These are phyloP conservation scores for Alauda arvensis DNA, from an alignment of 2,797 vertebrate species.

Conservation along the genomic window DNA sequence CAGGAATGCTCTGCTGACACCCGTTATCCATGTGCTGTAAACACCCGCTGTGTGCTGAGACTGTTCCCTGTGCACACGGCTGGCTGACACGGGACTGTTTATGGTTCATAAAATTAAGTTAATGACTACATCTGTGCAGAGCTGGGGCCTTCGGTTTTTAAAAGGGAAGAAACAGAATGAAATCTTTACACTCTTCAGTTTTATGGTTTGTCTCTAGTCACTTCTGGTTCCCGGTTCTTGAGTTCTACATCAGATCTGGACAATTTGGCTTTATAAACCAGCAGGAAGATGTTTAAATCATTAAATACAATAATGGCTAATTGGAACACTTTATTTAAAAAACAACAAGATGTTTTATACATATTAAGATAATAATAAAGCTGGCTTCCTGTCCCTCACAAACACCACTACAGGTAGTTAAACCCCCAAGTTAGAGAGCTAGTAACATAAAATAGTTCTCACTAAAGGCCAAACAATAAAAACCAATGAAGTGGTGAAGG, in stretches of 20 bases:
- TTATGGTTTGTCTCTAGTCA: neutral
- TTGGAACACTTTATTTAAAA: neutral
- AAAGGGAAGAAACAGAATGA: neutral
- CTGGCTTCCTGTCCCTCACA: neutral
- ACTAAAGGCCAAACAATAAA: neutral
- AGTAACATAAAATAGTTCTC: neutral
- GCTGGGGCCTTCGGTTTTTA: neutral
- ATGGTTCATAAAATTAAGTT: conserved; percentile 28
- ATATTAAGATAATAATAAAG: neutral
- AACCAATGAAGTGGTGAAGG: neutral
- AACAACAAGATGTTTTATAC: neutral
- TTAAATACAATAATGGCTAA: conserved; percentile 1
- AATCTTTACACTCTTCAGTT: neutral
- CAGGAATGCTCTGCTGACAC: neutral
- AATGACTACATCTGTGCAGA: neutral
- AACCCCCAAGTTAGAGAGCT: neutral
- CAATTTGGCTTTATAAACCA: neutral
- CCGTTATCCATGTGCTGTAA: neutral
- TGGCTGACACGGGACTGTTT: neutral
- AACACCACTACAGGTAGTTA: neutral
- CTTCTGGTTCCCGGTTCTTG: neutral
- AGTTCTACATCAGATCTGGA: neutral
- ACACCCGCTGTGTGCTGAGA: neutral
- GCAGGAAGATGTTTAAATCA: conserved; percentile 12
- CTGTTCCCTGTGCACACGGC: rapidly evolving